Evolutionary conservation across 2,113 vertebrate genomes (phyloP), one percentile per base, ranked within the genome.

Genomic region (Vicugna pacos): DNA sequence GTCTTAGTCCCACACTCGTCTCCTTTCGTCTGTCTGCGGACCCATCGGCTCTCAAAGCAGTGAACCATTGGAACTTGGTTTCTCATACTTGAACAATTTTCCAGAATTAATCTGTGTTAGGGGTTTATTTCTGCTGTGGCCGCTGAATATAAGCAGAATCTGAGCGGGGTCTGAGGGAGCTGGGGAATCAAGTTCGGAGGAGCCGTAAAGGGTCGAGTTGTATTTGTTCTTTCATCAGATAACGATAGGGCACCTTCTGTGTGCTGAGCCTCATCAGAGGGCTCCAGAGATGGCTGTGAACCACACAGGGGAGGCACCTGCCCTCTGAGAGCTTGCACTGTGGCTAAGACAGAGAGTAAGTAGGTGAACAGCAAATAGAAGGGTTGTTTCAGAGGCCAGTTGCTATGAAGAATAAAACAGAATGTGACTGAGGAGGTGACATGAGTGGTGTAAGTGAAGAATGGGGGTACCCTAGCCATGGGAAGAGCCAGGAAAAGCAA

Each of bases 211-310:
- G 30, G 19, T 46, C 46, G 16, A 17, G 30, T 30, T 64, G 8
- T 12, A 8, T 8, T 28, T 17, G 13, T n/a, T 70, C 32, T 89
- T 48, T 35, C 8, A 17, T 56, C 13, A n/a, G 12, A n/a, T 56
- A 19, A 3, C 54, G 15, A 3, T 6, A 19, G 42, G 28, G 7
- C 19, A 7, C 24, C 32, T 62, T 26, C 54, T 30, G 0, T 22
- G 4, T 32, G 7, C 65, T 58, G 24, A 8, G 70, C 22, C 77
- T 52, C 50, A 24, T 72, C 22, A 2, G 16, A n/a, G 30, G 30
- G 26, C 30, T 48, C 13, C 28, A 32, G 58, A 4, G 79, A 24
- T 24, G 48, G 20, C 35, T 85, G 56, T n/a, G 14, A 8, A 28
- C 38, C 50, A 17, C 15, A 3, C 1, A 8, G 50, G 17, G 4